phyloP scores from a whole-genome alignment of 2,888 invertebrate species.

The Drosophila yooni region DNA sequence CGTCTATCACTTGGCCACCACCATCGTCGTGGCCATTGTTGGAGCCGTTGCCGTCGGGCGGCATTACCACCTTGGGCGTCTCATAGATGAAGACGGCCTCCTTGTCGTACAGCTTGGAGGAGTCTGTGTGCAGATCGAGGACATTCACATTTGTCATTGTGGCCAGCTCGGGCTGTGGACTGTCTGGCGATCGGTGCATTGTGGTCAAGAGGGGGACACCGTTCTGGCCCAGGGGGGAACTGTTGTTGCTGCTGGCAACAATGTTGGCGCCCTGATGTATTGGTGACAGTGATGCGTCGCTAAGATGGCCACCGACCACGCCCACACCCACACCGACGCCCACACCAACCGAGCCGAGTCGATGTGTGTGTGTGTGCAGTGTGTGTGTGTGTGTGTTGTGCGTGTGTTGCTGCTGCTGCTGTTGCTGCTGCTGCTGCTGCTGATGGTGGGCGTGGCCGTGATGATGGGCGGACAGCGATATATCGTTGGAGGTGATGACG shows the following conservation, averaged over 20 bases:
- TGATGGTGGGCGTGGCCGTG: conserved; percentile 60
- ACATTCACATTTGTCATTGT: conserved; percentile 96
- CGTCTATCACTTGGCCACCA: conserved; percentile 83
- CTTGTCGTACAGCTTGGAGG: conserved; percentile 84
- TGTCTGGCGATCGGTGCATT: conserved; percentile 86
- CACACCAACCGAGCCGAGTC: conserved; percentile 55
- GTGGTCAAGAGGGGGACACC: conserved; percentile 82
- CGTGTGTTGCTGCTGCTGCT: conserved; percentile 25
- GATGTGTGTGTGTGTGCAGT: conserved; percentile 51
- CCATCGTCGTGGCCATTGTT: conserved; percentile 79
- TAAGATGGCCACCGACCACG: conserved; percentile 66
- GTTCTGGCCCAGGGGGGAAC: conserved; percentile 78
- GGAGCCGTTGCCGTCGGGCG: conserved; percentile 62
- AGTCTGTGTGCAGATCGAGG: conserved; percentile 87
- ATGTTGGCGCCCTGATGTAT: conserved; percentile 75
- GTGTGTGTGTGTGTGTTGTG: conserved; percentile 39
- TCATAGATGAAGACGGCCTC: conserved; percentile 85
- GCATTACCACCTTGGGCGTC: conserved; percentile 83
- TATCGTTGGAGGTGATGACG: conserved; percentile 83
- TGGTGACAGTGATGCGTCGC: conserved; percentile 70
- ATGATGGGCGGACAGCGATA: conserved; percentile 73
- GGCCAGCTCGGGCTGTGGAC: conserved; percentile 91
- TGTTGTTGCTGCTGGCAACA: conserved; percentile 73
- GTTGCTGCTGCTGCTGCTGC: neutral
- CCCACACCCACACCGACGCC: conserved; percentile 66